Conservation (phyloP, 2,113 vertebrate species). For the Dryoscopus gambensis region DNA sequence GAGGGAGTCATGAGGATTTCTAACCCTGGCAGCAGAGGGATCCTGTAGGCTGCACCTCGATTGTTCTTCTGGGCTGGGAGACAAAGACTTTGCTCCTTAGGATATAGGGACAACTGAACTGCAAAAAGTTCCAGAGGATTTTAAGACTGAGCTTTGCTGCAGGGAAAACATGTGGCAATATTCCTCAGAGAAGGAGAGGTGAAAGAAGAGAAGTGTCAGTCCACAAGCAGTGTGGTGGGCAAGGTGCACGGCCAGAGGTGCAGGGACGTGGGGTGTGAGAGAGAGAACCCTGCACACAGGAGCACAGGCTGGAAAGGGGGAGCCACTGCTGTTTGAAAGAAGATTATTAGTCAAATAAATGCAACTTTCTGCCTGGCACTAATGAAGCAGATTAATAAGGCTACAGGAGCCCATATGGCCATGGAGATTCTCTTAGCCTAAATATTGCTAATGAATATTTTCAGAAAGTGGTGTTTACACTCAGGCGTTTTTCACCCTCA, state of each 20-base stretch:
- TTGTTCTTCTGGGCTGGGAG: background rate
- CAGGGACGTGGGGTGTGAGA: background rate
- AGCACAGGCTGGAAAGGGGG: background rate
- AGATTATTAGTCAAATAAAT: background rate
- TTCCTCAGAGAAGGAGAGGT: conserved; percentile 17
- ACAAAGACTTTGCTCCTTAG: background rate
- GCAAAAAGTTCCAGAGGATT: conserved; percentile 16
- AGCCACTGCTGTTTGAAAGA: background rate
- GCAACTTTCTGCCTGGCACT: conserved; percentile 14
- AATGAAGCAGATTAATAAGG: conserved; percentile 26
- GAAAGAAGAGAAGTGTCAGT: conserved; percentile 1
- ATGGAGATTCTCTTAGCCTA: background rate
- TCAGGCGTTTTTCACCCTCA: background rate
- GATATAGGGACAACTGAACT: conserved; percentile 13
- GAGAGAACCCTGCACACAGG: background rate
- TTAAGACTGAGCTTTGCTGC: conserved; percentile 9
- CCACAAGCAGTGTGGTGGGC: background rate
- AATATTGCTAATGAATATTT: background rate
- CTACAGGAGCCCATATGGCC: background rate
- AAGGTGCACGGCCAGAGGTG: background rate
- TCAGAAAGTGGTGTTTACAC: background rate
- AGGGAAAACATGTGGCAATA: conserved; percentile 3
- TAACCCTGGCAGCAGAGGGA: background rate
- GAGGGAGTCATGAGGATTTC: conserved; percentile 3
- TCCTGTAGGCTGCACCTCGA: background rate